These are phyloP conservation scores for Dicerorhinus sumatrensis DNA, from an alignment of 2,113 vertebrate genomes.

Conservation along the genomic window DNA sequence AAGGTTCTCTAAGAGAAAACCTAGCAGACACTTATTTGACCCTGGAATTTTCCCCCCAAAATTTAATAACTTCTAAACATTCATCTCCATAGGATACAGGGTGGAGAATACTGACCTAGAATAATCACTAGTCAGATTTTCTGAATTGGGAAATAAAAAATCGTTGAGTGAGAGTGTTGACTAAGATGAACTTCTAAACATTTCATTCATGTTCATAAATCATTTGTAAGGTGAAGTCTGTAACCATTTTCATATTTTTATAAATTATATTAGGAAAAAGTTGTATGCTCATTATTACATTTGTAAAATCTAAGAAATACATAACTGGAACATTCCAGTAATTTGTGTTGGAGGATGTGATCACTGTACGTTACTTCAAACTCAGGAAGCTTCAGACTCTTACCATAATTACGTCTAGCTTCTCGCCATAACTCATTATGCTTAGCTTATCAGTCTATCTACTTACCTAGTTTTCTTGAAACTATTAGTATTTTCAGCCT, in stretches of 20 bases:
- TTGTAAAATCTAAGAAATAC: not conserved
- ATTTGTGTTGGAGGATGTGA: not conserved
- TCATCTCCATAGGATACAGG: not conserved
- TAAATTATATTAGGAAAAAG: not conserved
- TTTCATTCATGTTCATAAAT: not conserved
- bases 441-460: not conserved
- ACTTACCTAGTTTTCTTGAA: slow-evolving; percentile 24
- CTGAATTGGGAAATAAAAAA: not conserved
- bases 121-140: not conserved
- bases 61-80: not conserved
- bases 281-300: not conserved
- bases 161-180: not conserved
- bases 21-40: not conserved
- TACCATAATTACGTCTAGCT: not conserved
- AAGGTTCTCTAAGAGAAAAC: not conserved
- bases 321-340: not conserved
- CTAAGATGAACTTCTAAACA: not conserved
- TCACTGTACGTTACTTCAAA: not conserved
- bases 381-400: not conserved
- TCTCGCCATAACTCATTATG: not conserved
- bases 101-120: not conserved
- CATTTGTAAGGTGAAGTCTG: not conserved
- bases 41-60: not conserved
- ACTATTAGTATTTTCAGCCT: not conserved
- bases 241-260: not conserved